These are phyloP conservation scores for Limosa lapponica DNA, from an alignment of 2,797 vertebrate genomes.

Conservation along the genomic window DNA sequence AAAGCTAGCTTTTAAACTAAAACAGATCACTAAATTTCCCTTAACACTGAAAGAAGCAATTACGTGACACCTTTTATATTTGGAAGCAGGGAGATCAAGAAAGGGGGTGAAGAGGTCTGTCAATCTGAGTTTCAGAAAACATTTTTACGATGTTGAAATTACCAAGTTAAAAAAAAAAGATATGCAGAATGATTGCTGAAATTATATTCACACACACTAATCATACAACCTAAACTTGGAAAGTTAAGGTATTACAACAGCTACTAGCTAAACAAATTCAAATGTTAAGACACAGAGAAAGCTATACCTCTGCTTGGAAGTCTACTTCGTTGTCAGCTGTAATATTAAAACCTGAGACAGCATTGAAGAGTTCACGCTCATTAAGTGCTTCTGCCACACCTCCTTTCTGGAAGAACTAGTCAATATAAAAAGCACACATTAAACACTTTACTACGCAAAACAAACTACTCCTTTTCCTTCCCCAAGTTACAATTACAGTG, in stretches of 20 bases:
- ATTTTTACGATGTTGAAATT: background rate
- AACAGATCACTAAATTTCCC: background rate
- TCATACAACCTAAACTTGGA: background rate
- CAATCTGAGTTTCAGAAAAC: background rate
- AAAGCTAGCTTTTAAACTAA: background rate
- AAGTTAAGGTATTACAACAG: background rate
- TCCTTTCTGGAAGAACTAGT: constrained; percentile 93
- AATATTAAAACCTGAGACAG: constrained; percentile 88
- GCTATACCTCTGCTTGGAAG: constrained; percentile 89
- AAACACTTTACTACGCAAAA: background rate
- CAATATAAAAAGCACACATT: background rate
- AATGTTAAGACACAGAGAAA: background rate
- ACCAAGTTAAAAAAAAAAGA: background rate
- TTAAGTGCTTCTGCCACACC: constrained; percentile 87
- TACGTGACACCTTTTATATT: background rate
- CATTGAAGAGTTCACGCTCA: constrained; percentile 91
- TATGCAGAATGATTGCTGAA: background rate
- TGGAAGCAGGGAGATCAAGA: background rate
- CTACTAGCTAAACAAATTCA: background rate
- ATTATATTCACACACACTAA: background rate
- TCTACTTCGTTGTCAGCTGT: constrained; percentile 86
- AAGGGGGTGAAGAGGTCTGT: background rate
- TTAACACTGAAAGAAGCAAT: background rate
- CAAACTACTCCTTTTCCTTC: background rate
- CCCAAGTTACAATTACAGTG: background rate